Evolutionary conservation across 2,113 vertebrate species (phyloP).

Genomic region (Sula dactylatra): DNA sequence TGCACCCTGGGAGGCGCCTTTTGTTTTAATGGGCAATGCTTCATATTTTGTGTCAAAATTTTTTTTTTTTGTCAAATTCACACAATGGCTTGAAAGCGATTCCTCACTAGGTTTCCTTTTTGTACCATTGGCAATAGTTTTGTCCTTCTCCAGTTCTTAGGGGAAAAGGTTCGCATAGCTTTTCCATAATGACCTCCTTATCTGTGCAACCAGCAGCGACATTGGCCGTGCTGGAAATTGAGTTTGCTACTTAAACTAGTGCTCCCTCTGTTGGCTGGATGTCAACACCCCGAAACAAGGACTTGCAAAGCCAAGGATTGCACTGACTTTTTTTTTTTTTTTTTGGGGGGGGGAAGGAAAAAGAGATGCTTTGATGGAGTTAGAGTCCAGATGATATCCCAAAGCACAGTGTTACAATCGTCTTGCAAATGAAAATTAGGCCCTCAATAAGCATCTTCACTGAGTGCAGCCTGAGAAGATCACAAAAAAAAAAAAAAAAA

Average conservation of each 20-base stretch:
- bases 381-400: not conserved
- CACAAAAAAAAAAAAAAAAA: not conserved
- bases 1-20: constrained; percentile 18
- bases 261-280: constrained; percentile 62
- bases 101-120: not conserved
- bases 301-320: not conserved
- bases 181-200: constrained; percentile 22
- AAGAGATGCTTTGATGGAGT: not conserved
- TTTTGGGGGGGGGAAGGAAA: no score
- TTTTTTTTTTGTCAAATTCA: not conserved
- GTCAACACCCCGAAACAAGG: not conserved
- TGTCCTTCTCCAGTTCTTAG: not conserved
- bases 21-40: constrained; percentile 22
- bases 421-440: not conserved
- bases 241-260: constrained; percentile 42
- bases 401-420: not conserved
- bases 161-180: constrained; percentile 1
- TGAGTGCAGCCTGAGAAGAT: not conserved
- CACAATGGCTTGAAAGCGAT: not conserved
- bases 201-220: constrained; percentile 20
- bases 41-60: not conserved
- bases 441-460: not conserved
- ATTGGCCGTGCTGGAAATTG: not conserved
- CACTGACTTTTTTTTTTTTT: not conserved
- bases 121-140: not conserved